A percentile compares a stretch with the other conserved stretches of the same genome.
Conservation (phyloP, 1,140 invertebrate species). For the Anoplophora glabripennis region DNA sequence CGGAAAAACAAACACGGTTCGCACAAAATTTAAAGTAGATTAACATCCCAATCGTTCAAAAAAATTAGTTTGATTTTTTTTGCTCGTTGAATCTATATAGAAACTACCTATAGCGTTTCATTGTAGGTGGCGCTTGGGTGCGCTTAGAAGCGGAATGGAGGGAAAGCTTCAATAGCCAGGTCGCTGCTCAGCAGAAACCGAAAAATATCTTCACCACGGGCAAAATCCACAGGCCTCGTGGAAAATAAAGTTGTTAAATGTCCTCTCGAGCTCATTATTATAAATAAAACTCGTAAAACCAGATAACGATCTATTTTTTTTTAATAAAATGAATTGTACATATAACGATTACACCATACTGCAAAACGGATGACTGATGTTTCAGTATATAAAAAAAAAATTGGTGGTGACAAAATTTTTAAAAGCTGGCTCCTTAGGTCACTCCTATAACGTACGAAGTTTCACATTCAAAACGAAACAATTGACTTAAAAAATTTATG, state of each 20-base stretch:
- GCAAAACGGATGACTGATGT: not conserved
- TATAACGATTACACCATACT: not conserved
- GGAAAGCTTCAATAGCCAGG: constrained; percentile 46
- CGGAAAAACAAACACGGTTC: no score
- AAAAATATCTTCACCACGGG: constrained; percentile 8
- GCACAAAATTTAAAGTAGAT: no score
- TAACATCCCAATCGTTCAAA: no score
- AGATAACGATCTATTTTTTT: not conserved
- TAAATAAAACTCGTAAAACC: no score
- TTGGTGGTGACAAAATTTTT: not conserved
- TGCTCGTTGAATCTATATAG: no score
- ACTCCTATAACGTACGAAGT: no score
- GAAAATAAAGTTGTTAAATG: constrained; percentile 6
- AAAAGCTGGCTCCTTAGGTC: no score
- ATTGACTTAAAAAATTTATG: constrained; percentile 24
- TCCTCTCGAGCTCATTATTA: no score
- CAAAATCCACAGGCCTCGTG: not conserved
- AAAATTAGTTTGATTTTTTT: no score
- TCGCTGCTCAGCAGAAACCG: not conserved
- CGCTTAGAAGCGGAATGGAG: constrained; percentile 70
- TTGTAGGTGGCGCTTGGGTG: constrained; percentile 66
- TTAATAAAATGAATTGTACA: not conserved
- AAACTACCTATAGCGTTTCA: no score
- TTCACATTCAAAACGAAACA: not conserved
- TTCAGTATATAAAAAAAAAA: not conserved